Percentiles rank a stretch among this genome's conserved stretches.
Conservation (phyloP, 2,797 vertebrate genomes). For the Nothura maculosa region DNA sequence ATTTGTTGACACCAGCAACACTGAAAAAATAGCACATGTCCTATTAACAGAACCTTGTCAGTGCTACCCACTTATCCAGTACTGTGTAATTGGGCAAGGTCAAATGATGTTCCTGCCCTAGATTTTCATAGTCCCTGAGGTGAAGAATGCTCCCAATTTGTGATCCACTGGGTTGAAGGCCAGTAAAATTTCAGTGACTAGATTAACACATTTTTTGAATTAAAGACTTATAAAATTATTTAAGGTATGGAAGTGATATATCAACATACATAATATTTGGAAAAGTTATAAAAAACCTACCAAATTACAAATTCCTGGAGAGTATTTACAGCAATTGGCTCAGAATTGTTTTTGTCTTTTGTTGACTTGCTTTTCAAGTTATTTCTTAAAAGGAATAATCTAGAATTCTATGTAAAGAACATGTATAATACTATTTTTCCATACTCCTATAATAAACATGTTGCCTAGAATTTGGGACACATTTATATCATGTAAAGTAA, state of each 20-base stretch:
- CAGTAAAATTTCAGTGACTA: neutral
- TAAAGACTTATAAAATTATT: neutral
- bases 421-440: neutral
- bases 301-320: neutral
- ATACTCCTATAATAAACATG: neutral
- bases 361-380: neutral
- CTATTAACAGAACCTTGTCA: constrained; percentile 42
- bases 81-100: constrained; percentile 64
- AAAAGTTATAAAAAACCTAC: neutral
- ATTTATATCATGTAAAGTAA: neutral
- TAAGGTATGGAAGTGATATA: neutral
- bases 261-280: neutral
- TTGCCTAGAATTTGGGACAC: neutral
- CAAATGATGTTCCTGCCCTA: constrained; percentile 48
- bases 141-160: neutral
- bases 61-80: neutral
- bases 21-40: neutral
- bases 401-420: neutral
- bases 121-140: constrained; percentile 20
- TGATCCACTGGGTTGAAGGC: neutral
- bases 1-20: constrained; percentile 36
- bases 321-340: neutral
- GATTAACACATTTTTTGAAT: neutral
- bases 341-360: neutral
- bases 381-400: neutral